Percentiles rank a stretch among this genome's conserved stretches.
Evolutionary conservation across 2,113 vertebrate genomes (phyloP).

Genomic region (Ascaphus truei): DNA sequence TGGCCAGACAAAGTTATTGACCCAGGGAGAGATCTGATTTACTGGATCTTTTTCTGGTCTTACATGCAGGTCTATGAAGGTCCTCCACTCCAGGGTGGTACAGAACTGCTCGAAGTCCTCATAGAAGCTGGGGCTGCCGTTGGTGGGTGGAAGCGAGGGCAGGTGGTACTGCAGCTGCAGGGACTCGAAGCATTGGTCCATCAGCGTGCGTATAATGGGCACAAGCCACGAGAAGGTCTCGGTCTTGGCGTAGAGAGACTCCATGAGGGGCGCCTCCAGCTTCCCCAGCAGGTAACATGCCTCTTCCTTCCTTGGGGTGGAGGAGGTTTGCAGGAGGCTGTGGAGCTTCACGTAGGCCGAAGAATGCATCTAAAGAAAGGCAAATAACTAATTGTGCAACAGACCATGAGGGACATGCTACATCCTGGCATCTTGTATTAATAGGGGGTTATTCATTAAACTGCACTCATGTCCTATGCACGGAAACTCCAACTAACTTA

Average conservation of each 20-base stretch:
- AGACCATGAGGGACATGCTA: too few relatives aligned
- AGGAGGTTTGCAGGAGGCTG: constrained; percentile 81
- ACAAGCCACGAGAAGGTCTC: constrained; percentile 83
- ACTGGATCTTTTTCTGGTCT: too few relatives aligned
- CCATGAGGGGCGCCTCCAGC: constrained; percentile 73
- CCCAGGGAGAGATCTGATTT: too few relatives aligned
- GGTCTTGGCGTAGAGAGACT: constrained; percentile 37
- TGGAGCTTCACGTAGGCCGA: constrained; percentile 91
- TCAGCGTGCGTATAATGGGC: constrained; percentile 80
- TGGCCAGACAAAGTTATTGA: too few relatives aligned
- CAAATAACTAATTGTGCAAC: too few relatives aligned
- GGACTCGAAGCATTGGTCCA: constrained; percentile 81
- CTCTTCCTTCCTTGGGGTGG: constrained; percentile 74
- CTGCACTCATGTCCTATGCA: too few relatives aligned
- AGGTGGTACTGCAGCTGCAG: constrained; percentile 75
- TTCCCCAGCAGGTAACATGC: constrained; percentile 90
- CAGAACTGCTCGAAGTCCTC: constrained; percentile 89
- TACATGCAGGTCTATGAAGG: constrained; percentile 85
- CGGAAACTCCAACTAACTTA: too few relatives aligned
- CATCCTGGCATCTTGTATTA: too few relatives aligned
- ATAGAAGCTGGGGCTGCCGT: constrained; percentile 87
- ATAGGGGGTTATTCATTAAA: too few relatives aligned
- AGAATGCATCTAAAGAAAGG: constrained; percentile 70
- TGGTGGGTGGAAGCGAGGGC: constrained; percentile 86
- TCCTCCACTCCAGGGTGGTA: constrained; percentile 76